phyloP scores from a whole-genome alignment of 2,797 vertebrate species.

The Zonotrichia albicollis region DNA sequence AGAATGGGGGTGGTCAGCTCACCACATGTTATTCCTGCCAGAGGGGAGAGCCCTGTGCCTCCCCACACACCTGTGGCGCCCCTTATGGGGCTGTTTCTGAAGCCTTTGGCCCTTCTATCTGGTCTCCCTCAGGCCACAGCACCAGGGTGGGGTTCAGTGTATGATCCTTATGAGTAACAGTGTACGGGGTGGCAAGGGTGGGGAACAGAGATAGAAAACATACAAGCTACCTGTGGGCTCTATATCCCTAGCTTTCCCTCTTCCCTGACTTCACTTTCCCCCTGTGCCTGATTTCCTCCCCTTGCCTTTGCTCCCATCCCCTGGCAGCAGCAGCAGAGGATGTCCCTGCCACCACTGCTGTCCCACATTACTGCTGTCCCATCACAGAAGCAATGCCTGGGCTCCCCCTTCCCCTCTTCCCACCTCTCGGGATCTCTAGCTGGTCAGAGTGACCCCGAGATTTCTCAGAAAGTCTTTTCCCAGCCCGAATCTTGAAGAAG shows the following conservation, averaged over 20 bases:
- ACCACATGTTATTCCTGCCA: background rate
- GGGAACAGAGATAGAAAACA: background rate
- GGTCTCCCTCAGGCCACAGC: background rate
- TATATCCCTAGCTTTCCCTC: background rate
- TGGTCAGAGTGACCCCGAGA: no score
- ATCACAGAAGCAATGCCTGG: rapidly evolving
- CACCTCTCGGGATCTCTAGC: background rate
- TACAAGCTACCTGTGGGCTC: background rate
- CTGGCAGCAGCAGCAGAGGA: background rate
- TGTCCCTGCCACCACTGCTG: background rate
- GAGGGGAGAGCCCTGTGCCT: background rate
- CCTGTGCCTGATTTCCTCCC: background rate
- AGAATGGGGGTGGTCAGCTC: background rate
- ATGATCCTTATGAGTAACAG: background rate
- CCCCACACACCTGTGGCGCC: background rate
- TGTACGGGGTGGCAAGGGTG: rapidly evolving
- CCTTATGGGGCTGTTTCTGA: background rate
- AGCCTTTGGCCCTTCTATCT: background rate
- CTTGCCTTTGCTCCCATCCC: background rate
- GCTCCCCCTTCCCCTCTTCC: background rate
- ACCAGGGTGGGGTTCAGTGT: rapidly evolving
- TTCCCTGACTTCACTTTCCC: background rate
- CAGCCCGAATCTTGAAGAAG: no score
- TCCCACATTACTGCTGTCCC: rapidly evolving
- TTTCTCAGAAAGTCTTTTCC: no score